A percentile compares a stretch with the other conserved stretches of the same genome.
Evolutionary conservation across 2,888 invertebrate genomes (phyloP).

Genomic region (Cactoblastis cactorum): DNA sequence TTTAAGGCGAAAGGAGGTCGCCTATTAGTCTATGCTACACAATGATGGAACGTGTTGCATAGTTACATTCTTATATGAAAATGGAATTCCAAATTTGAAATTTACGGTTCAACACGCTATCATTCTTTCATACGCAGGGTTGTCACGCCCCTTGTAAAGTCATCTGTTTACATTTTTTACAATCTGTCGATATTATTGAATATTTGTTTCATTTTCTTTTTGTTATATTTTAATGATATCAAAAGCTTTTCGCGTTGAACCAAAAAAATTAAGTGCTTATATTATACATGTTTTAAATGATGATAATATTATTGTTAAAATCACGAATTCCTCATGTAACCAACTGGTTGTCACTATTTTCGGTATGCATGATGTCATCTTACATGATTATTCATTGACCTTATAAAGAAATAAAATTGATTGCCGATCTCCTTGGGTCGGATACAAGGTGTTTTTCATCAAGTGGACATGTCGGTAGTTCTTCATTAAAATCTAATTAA

Average conservation of each 20-base stretch:
- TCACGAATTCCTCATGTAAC: not conserved
- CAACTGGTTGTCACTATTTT: not conserved
- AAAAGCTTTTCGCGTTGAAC: not conserved
- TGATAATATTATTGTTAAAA: not conserved
- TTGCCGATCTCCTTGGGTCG: not conserved
- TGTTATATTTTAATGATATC: no score
- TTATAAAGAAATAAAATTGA: conserved; percentile 9
- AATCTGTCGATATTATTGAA: not conserved
- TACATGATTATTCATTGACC: not conserved
- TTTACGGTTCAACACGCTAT: conserved; percentile 35
- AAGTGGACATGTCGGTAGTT: conserved; percentile 22
- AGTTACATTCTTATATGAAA: conserved; percentile 41
- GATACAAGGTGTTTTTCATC: conserved; percentile 17
- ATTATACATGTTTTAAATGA: no score
- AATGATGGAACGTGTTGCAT: conserved; percentile 41
- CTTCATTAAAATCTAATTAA: not conserved
- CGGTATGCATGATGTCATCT: conserved; percentile 5
- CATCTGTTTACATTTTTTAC: conserved; percentile 13
- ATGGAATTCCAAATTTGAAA: conserved; percentile 35
- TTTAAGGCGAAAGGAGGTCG: conserved; percentile 22
- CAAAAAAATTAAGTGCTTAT: not conserved
- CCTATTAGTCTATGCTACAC: conserved; percentile 13
- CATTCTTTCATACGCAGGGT: conserved; percentile 27
- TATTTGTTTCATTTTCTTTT: not conserved
- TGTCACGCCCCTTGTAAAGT: conserved; percentile 31